These are phyloP conservation scores for Drosophila elegans DNA, from an alignment of 1,140 invertebrate species.

Conservation along the genomic window DNA sequence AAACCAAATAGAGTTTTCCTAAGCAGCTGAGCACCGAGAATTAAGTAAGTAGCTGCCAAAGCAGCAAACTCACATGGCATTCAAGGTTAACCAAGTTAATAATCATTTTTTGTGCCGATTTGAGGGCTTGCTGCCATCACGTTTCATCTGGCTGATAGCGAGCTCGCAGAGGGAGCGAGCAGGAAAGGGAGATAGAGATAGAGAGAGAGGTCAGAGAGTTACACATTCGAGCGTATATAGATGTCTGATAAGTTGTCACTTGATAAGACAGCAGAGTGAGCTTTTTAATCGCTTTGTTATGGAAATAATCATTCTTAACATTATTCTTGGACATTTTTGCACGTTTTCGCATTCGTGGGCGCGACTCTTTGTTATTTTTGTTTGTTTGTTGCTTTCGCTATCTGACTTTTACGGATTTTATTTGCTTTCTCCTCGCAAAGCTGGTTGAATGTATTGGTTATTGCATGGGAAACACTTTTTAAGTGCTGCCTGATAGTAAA, in stretches of 20 bases:
- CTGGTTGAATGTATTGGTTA: constrained; percentile 10
- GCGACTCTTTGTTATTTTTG: constrained; percentile 18
- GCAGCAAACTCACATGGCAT: constrained; percentile 17
- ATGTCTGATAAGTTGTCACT: constrained; percentile 36
- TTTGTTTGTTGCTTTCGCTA: constrained; percentile 23
- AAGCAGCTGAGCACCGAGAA: constrained; percentile 21
- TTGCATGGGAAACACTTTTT: constrained; percentile 2
- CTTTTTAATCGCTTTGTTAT: constrained; percentile 2
- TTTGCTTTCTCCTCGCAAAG: constrained; percentile 16
- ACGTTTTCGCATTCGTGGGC: constrained; percentile 33
- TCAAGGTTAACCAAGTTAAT: constrained; percentile 49
- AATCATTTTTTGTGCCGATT: constrained; percentile 45
- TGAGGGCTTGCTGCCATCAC: constrained; percentile 47
- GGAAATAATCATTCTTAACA: constrained; percentile 6
- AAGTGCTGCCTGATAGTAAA: constrained; percentile 2
- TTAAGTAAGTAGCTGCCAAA: constrained; percentile 24
- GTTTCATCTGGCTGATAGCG: constrained; percentile 48
- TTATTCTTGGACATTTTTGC: constrained; percentile 38
- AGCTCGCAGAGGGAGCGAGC: constrained; percentile 3
- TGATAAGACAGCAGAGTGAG: constrained; percentile 43
- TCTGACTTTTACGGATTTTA: constrained; percentile 11
- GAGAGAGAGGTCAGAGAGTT: constrained; percentile 19
- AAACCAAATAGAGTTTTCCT: neutral
- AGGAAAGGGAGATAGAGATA: constrained; percentile 1
- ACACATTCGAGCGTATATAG: constrained; percentile 4